Percentiles rank a stretch among this genome's conserved stretches.
phyloP scores from a whole-genome alignment of 2,888 invertebrate species.

The Drosophila algonquin region DNA sequence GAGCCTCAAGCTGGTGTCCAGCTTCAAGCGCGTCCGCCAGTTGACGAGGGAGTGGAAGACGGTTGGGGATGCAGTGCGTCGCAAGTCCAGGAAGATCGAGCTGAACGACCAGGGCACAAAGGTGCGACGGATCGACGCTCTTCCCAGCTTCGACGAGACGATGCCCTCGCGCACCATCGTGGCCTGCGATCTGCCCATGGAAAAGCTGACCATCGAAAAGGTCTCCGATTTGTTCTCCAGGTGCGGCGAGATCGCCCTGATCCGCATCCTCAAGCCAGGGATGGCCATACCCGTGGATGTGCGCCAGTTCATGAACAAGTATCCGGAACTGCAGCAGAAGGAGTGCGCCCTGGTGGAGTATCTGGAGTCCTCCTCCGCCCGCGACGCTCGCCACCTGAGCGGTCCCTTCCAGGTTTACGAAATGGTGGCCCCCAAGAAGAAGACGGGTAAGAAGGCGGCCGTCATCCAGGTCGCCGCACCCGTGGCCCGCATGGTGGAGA shows the following conservation, averaged over 20 bases:
- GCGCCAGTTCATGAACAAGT: conserved; percentile 94
- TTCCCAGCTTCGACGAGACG: conserved; percentile 96
- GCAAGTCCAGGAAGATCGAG: conserved; percentile 91
- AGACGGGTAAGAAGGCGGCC: conserved; percentile 87
- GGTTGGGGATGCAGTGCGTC: conserved; percentile 92
- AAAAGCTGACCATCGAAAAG: conserved; percentile 93
- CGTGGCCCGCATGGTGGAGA: conserved; percentile 86
- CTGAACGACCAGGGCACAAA: conserved; percentile 96
- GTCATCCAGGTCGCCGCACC: conserved; percentile 82
- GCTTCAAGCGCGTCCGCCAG: conserved; percentile 97
- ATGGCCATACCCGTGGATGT: conserved; percentile 96
- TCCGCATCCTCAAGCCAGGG: conserved; percentile 94
- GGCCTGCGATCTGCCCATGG: conserved; percentile 92
- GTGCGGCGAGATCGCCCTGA: conserved; percentile 95
- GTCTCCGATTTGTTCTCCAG: conserved; percentile 95
- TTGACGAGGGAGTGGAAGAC: conserved; percentile 97
- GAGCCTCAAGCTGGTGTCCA: conserved; percentile 96
- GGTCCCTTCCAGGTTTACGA: conserved; percentile 90
- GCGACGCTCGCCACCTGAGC: conserved; percentile 89
- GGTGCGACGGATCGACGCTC: conserved; percentile 91
- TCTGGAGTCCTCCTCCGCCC: conserved; percentile 93
- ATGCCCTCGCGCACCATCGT: conserved; percentile 96
- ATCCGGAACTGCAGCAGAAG: conserved; percentile 93
- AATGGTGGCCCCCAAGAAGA: conserved; percentile 91
- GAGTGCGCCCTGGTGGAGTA: conserved; percentile 96